These are phyloP conservation scores for Panopea generosa DNA, from an alignment of 2,888 invertebrate species.

Conservation along the genomic window DNA sequence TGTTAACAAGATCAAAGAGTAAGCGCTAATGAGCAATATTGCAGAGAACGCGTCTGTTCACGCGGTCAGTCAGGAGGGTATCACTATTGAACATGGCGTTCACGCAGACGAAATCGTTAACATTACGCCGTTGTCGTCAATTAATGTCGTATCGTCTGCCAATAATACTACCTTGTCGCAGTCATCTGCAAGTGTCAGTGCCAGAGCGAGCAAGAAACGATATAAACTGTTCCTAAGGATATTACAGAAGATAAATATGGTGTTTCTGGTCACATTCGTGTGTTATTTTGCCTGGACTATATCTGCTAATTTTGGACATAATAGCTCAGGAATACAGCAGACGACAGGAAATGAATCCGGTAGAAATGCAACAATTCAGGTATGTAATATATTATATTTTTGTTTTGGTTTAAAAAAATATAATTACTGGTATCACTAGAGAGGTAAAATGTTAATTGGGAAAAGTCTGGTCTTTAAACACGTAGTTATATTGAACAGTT, in stretches of 20 bases:
- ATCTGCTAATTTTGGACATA: constrained; percentile 63
- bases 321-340: constrained; percentile 9
- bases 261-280: constrained; percentile 66
- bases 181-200: background rate
- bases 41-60: background rate
- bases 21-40: constrained; percentile 2
- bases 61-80: background rate
- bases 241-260: constrained; percentile 69
- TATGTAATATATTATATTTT: no score
- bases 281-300: constrained; percentile 71
- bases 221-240: constrained; percentile 47
- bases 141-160: constrained; percentile 1
- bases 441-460: no score
- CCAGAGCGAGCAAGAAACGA: background rate
- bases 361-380: constrained; percentile 31
- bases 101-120: constrained; percentile 45
- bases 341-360: constrained; percentile 22
- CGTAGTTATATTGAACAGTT: no score
- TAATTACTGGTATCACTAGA: no score
- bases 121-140: constrained; percentile 39
- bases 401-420: no score
- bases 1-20: constrained; percentile 4
- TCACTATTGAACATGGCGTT: constrained; percentile 1
- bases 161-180: background rate
- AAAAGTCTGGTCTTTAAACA: no score